Conservation (phyloP, 2,113 vertebrate genomes). For the Albula glossodonta region DNA sequence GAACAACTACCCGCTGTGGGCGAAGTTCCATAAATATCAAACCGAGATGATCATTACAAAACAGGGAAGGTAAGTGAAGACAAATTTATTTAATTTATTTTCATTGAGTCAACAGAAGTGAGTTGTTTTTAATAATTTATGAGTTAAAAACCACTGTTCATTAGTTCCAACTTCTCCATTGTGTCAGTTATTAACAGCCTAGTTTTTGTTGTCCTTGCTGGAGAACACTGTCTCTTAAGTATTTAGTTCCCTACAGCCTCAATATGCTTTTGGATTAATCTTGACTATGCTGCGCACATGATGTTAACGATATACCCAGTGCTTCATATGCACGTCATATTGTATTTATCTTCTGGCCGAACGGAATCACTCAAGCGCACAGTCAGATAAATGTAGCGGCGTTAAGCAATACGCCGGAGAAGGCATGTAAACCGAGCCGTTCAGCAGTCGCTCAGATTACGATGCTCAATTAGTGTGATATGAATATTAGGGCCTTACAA, state of each 20-base stretch:
- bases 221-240: not conserved
- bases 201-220: not conserved
- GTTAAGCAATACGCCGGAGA: slow-evolving; percentile 7
- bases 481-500: not conserved
- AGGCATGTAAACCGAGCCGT: slow-evolving; percentile 27
- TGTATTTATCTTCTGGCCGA: slow-evolving; percentile 20
- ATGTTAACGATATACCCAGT: slow-evolving; percentile 19
- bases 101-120: no score
- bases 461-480: slow-evolving; percentile 20
- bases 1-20: slow-evolving; percentile 92
- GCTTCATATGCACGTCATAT: slow-evolving; percentile 12
- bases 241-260: not conserved
- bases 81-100: not conserved
- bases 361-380: slow-evolving; percentile 2
- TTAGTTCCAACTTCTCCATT: not conserved
- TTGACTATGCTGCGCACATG: not conserved
- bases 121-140: no score
- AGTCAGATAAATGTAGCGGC: slow-evolving; percentile 21
- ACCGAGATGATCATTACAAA: slow-evolving; percentile 99
- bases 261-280: not conserved
- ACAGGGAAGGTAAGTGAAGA: slow-evolving; percentile 85
- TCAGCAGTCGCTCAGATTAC: slow-evolving; percentile 26
- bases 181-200: not conserved
- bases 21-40: slow-evolving; percentile 95
- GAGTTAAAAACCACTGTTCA: not conserved